Conservation (phyloP, 2,113 vertebrate species). For the Grammomys dolichurus region DNA sequence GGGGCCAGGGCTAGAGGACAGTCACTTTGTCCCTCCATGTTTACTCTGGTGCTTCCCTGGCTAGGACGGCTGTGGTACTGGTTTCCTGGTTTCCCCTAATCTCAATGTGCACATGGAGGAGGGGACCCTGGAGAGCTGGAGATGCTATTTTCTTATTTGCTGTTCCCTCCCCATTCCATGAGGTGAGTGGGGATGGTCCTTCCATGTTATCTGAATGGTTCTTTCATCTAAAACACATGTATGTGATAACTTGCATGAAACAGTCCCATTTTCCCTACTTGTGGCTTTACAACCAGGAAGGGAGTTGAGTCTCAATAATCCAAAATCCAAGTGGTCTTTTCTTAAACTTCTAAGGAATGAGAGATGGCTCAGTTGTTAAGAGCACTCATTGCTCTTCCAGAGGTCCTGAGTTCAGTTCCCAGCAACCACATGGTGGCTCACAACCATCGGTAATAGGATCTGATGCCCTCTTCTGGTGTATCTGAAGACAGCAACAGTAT, state of each 20-base stretch:
- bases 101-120: background rate
- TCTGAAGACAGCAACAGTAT: too few relatives aligned
- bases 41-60: background rate
- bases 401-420: too few relatives aligned
- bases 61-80: background rate
- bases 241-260: background rate
- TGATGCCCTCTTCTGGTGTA: too few relatives aligned
- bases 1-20: background rate
- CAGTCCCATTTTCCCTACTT: too few relatives aligned
- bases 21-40: background rate
- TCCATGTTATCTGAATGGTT: background rate
- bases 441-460: too few relatives aligned
- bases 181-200: background rate
- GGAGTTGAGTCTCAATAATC: background rate
- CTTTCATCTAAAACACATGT: background rate
- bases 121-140: background rate
- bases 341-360: background rate
- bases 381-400: too few relatives aligned
- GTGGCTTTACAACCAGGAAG: background rate
- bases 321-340: slow-evolving; percentile 1
- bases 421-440: too few relatives aligned
- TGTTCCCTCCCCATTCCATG: background rate
- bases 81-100: background rate
- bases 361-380: too few relatives aligned
- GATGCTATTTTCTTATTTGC: background rate